phyloP scores from a whole-genome alignment of 2,797 vertebrate genomes.

The Lacerta bilineata region DNA sequence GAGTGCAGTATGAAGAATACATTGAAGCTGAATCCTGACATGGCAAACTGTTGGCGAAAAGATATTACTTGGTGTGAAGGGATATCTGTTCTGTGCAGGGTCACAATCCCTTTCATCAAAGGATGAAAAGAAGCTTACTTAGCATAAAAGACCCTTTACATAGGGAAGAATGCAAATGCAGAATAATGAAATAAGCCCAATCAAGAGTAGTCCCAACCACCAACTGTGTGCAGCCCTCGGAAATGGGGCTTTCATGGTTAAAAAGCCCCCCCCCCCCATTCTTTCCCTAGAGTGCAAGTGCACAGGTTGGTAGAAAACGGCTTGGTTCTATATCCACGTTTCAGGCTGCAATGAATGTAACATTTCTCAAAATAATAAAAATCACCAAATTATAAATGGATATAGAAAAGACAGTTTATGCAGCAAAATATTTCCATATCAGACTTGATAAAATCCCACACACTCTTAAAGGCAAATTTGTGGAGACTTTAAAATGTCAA shows the following conservation, averaged over 20 bases:
- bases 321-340: background rate
- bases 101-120: background rate
- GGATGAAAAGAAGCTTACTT: too few species aligned
- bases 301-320: background rate
- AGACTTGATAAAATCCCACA: slow-evolving; percentile 34
- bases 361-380: background rate
- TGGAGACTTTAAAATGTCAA: slow-evolving; percentile 30
- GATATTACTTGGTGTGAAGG: background rate
- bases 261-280: background rate
- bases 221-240: too few species aligned
- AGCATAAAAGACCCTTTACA: background rate
- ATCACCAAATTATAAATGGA: background rate
- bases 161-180: background rate
- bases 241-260: background rate
- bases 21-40: background rate
- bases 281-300: background rate
- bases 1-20: background rate
- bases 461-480: slow-evolving; percentile 8
- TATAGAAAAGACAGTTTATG: rapidly evolving
- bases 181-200: background rate
- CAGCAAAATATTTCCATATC: background rate
- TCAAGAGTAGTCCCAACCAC: background rate
- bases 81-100: background rate
- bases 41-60: background rate
- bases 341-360: slow-evolving; percentile 11